phyloP scores from a whole-genome alignment of 2,888 invertebrate genomes.

The Aphidius colemani region DNA sequence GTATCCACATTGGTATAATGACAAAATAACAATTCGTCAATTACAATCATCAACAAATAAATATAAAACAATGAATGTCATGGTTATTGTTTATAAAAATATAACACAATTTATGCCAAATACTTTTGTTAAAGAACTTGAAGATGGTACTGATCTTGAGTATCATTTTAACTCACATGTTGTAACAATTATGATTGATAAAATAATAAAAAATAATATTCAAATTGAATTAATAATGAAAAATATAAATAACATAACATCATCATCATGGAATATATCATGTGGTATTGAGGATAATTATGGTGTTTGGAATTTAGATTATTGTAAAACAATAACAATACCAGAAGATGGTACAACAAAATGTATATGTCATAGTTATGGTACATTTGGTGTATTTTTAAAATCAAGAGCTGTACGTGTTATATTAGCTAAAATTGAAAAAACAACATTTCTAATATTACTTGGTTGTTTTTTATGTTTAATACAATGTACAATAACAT shows the following conservation, averaged over 20 bases:
- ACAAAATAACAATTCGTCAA: constrained; percentile 56
- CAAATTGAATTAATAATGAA: constrained; percentile 62
- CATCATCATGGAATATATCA: constrained; percentile 59
- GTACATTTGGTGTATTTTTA: constrained; percentile 68
- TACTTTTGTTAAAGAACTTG: constrained; percentile 66
- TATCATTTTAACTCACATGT: constrained; percentile 70
- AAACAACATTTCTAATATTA: constrained; percentile 59
- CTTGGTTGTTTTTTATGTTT: constrained; percentile 64
- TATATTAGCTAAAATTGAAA: constrained; percentile 47
- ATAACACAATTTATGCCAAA: constrained; percentile 68
- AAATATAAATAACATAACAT: constrained; percentile 60
- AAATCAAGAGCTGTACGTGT: constrained; percentile 60
- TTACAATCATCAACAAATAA: constrained; percentile 42
- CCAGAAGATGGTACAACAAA: constrained; percentile 59
- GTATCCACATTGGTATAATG: constrained; percentile 60
- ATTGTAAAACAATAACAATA: constrained; percentile 62
- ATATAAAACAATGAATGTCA: constrained; percentile 50
- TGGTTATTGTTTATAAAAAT: constrained; percentile 69
- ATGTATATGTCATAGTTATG: constrained; percentile 68
- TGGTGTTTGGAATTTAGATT: constrained; percentile 68
- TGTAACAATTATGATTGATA: constrained; percentile 55
- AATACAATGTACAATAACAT: constrained; percentile 61
- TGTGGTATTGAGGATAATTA: constrained; percentile 61
- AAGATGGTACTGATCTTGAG: constrained; percentile 70
- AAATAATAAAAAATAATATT: constrained; percentile 38